A percentile compares a stretch with the other conserved stretches of the same genome.
These are phyloP conservation scores for Syrphus vitripennis DNA, from an alignment of 2,888 invertebrate genomes.

Conservation along the genomic window DNA sequence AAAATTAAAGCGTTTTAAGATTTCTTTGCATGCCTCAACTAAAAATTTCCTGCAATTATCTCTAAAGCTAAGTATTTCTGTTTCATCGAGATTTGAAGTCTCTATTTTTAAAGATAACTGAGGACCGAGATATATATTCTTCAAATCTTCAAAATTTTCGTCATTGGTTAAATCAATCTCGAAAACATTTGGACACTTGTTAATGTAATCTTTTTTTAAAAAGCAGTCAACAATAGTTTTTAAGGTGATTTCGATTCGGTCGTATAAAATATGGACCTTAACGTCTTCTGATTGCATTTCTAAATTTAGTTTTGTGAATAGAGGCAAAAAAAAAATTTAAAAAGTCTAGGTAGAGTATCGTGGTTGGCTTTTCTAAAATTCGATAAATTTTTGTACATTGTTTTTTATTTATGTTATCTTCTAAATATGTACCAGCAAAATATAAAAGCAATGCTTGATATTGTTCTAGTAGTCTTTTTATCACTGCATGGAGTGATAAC, in stretches of 20 bases:
- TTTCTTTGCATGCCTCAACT: not conserved
- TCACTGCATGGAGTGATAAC: not conserved
- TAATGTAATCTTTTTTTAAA: not conserved
- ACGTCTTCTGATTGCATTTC: not conserved
- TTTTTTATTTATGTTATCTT: slow-evolving; percentile 9
- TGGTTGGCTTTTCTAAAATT: not conserved
- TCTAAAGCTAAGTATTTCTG: not conserved
- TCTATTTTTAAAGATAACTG: not conserved
- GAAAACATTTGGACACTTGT: not conserved
- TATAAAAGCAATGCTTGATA: not conserved
- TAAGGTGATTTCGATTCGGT: not conserved
- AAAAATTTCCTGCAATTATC: not conserved
- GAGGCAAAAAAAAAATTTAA: not conserved
- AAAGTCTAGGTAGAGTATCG: not conserved
- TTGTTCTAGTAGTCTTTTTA: not conserved
- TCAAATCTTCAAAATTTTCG: not conserved
- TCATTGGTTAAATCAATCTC: not conserved
- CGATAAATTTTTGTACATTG: slow-evolving; percentile 7
- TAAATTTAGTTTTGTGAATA: not conserved
- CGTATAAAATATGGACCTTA: not conserved
- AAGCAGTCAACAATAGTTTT: slow-evolving; percentile 16
- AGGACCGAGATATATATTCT: not conserved
- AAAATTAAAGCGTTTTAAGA: no score
- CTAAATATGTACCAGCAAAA: not conserved
- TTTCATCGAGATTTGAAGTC: not conserved